Conservation (phyloP, 1,140 invertebrate genomes). For the Drosophila suzukii region DNA sequence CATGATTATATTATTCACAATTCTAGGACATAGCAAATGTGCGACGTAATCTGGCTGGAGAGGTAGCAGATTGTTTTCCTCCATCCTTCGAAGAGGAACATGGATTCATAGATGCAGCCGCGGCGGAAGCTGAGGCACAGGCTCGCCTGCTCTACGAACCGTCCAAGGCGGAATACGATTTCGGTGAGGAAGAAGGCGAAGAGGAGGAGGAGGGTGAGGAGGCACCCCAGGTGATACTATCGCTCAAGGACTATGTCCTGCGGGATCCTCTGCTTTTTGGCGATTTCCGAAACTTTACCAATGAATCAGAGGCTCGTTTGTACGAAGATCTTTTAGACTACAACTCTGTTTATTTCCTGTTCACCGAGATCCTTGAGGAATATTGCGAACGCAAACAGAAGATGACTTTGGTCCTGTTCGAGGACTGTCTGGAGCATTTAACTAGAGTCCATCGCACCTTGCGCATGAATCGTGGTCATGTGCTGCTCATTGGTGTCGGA, state of each 20-base stretch:
- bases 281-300: slow-evolving; percentile 93
- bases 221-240: slow-evolving; percentile 38
- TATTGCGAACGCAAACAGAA: slow-evolving; percentile 90
- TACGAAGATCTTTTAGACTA: slow-evolving; percentile 97
- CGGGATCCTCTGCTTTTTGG: slow-evolving; percentile 94
- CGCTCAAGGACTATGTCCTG: slow-evolving; percentile 85
- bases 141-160: slow-evolving; percentile 56
- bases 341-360: slow-evolving; percentile 92
- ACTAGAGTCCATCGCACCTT: slow-evolving; percentile 93
- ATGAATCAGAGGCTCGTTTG: slow-evolving; percentile 90
- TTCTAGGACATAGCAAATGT: slow-evolving; percentile 69
- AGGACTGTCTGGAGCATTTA: slow-evolving; percentile 95
- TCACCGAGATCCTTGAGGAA: slow-evolving; percentile 94
- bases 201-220: slow-evolving; percentile 58
- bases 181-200: slow-evolving; percentile 54
- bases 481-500: slow-evolving; percentile 93
- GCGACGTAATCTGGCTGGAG: slow-evolving; percentile 84
- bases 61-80: slow-evolving; percentile 85
- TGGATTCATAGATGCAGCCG: slow-evolving; percentile 68
- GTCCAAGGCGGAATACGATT: slow-evolving; percentile 20
- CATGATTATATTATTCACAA: background rate
- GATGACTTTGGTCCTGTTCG: slow-evolving; percentile 93
- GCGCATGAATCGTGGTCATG: slow-evolving; percentile 93
- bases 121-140: slow-evolving; percentile 60
- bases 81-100: slow-evolving; percentile 66